A percentile compares a stretch with the other conserved stretches of the same genome.
Conservation (phyloP, 2,113 vertebrate genomes). For the human region DNA sequence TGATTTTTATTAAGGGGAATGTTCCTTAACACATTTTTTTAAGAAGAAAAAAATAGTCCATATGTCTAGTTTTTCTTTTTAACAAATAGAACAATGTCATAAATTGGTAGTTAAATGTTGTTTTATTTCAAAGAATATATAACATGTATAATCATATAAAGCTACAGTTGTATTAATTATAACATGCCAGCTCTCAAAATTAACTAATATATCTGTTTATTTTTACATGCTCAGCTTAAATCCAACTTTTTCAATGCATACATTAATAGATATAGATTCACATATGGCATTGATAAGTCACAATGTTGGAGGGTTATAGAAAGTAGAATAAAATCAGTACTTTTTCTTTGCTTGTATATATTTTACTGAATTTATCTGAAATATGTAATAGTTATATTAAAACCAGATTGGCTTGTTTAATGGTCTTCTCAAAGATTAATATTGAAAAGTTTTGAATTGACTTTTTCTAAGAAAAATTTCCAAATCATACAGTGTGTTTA, state of each 20-base stretch:
- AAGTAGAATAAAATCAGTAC: neutral
- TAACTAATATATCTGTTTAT: neutral
- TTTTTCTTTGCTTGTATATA: neutral
- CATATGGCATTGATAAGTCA: neutral
- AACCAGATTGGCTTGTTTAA: neutral
- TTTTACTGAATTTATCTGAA: neutral
- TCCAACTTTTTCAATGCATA: neutral
- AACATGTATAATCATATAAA: neutral
- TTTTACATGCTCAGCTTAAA: neutral
- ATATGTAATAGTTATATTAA: neutral
- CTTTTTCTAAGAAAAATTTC: neutral
- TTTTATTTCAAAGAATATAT: constrained; percentile 16
- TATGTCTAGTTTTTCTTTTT: no score
- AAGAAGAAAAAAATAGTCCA: no score
- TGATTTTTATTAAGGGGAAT: neutral
- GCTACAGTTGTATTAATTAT: neutral
- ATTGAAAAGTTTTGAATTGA: neutral
- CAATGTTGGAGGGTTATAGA: neutral
- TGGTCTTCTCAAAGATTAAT: neutral
- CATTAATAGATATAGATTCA: neutral
- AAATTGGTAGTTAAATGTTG: neutral
- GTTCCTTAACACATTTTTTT: neutral
- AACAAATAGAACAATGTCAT: neutral
- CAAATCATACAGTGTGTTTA: neutral
- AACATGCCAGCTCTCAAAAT: neutral